These are phyloP conservation scores for Tyrannus savana DNA, from an alignment of 2,113 vertebrate species.

Conservation along the genomic window DNA sequence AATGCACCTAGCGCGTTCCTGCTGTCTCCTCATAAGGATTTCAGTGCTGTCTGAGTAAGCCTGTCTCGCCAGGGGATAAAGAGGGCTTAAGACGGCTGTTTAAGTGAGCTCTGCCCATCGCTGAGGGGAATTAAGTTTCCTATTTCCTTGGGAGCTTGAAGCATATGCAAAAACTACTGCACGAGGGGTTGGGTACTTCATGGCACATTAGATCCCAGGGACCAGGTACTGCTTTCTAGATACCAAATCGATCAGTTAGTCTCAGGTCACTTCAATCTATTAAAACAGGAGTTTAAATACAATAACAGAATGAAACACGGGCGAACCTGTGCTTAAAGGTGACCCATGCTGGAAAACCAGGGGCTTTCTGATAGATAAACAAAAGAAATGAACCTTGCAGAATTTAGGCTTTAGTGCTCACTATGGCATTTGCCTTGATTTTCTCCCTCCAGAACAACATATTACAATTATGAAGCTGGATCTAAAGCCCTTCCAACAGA, in stretches of 20 bases:
- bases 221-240: not conserved
- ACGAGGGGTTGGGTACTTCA: accelerated
- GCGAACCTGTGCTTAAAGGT: not conserved
- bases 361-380: not conserved
- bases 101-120: not conserved
- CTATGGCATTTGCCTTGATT: not conserved
- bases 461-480: not conserved
- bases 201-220: not conserved
- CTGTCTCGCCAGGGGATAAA: not conserved
- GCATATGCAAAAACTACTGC: not conserved
- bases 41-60: not conserved
- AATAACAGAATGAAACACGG: not conserved
- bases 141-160: not conserved
- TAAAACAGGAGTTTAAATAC: not conserved
- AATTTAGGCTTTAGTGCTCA: not conserved
- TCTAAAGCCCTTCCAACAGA: not conserved
- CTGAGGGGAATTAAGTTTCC: not conserved
- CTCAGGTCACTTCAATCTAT: not conserved
- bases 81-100: not conserved
- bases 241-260: not conserved
- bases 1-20: not conserved
- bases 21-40: not conserved
- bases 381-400: not conserved
- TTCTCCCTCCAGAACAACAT: not conserved
- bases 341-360: not conserved